A percentile compares a stretch with the other conserved stretches of the same genome.
Conservation (phyloP, 2,888 invertebrate genomes). For the Orchesella flavescens region DNA sequence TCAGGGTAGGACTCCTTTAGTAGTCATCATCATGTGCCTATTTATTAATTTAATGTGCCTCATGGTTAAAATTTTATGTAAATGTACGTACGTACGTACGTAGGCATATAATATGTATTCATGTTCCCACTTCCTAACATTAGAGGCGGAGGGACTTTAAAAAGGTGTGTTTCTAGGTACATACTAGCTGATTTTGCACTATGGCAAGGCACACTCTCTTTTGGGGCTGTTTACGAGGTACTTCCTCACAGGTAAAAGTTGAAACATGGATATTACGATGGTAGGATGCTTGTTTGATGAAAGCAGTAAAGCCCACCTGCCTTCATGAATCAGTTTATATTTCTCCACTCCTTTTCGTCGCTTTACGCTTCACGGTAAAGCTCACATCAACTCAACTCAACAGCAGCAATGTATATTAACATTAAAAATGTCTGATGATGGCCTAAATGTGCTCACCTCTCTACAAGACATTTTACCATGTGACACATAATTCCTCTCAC, state of each 20-base stretch:
- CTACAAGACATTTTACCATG: too few relatives aligned
- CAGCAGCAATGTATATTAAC: too few relatives aligned
- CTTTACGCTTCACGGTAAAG: conserved; percentile 7
- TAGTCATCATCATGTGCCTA: conserved; percentile 27
- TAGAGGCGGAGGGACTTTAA: neutral
- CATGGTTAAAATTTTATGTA: conserved; percentile 2
- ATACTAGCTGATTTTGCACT: neutral
- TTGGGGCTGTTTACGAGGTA: too few relatives aligned
- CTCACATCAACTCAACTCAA: too few relatives aligned
- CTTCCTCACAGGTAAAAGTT: too few relatives aligned
- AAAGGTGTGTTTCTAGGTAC: neutral
- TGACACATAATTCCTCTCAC: too few relatives aligned
- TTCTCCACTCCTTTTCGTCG: neutral
- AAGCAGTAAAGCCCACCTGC: conserved; percentile 48
- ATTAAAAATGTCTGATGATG: too few relatives aligned
- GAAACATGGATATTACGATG: too few relatives aligned
- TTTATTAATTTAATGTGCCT: conserved; percentile 49
- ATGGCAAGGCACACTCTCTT: neutral
- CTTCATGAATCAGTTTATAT: conserved; percentile 45
- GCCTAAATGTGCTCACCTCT: too few relatives aligned
- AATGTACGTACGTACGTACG: too few relatives aligned
- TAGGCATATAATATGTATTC: neutral
- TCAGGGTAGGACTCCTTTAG: conserved; percentile 11
- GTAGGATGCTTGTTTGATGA: neutral
- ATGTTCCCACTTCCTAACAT: too few relatives aligned